These are phyloP conservation scores for Embidobia sp. DNA, from an alignment of 2,888 invertebrate genomes.

Conservation along the genomic window DNA sequence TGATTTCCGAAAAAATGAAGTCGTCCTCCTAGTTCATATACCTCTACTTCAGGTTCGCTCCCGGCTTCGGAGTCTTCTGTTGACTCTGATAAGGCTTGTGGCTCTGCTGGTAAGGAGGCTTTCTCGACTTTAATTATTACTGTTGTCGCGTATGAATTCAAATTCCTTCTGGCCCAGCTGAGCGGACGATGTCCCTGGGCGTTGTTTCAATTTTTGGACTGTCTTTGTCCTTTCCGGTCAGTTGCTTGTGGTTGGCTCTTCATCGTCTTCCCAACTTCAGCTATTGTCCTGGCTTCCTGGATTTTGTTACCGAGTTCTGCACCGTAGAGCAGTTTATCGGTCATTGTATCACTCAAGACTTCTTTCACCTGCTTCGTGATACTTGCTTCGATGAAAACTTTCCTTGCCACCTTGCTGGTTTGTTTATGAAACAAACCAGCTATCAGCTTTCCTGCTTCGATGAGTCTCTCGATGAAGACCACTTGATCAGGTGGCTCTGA, in stretches of 20 bases:
- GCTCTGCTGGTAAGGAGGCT: neutral
- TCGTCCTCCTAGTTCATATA: conserved; percentile 8
- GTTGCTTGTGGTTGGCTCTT: conserved; percentile 7
- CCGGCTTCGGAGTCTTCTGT: neutral
- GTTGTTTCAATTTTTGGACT: conserved; percentile 32
- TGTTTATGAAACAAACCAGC: neutral
- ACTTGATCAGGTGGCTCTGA: conserved; percentile 3
- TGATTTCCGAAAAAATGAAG: conserved; percentile 7
- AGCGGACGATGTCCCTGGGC: conserved; percentile 17
- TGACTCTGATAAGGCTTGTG: conserved; percentile 1
- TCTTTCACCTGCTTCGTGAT: conserved; percentile 1
- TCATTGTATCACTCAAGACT: neutral
- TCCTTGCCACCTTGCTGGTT: neutral
- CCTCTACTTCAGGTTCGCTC: conserved; percentile 31
- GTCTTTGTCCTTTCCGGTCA: neutral
- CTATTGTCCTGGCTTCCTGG: conserved; percentile 19
- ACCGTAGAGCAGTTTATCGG: neutral
- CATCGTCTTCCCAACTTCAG: conserved; percentile 3
- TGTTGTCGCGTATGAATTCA: conserved; percentile 36
- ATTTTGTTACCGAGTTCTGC: conserved; percentile 3
- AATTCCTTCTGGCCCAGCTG: conserved; percentile 25
- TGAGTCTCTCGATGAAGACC: neutral
- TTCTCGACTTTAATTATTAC: conserved; percentile 20
- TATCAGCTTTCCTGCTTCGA: conserved; percentile 10
- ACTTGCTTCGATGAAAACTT: conserved; percentile 13